These are phyloP conservation scores for Hesperophylax magnus DNA, from an alignment of 1,140 invertebrate species.

Conservation along the genomic window DNA sequence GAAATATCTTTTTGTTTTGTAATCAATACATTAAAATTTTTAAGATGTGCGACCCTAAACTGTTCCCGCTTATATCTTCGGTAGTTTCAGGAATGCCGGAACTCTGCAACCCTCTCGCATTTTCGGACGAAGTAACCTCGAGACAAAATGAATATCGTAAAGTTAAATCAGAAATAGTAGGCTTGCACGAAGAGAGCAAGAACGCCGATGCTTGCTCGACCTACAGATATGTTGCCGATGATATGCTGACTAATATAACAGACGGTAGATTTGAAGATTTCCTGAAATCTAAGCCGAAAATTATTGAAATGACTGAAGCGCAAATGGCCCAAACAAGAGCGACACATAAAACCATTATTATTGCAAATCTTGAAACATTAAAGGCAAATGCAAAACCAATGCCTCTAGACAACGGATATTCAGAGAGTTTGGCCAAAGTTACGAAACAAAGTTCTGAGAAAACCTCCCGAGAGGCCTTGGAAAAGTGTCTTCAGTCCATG, in stretches of 20 bases:
- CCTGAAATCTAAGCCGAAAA: slow-evolving; percentile 26
- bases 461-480: neutral
- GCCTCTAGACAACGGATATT: neutral
- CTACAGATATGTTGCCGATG: slow-evolving; percentile 21
- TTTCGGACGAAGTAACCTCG: neutral
- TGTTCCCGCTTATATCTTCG: slow-evolving; percentile 26
- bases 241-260: slow-evolving; percentile 45
- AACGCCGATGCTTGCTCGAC: neutral
- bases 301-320: slow-evolving; percentile 29
- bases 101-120: slow-evolving; percentile 12
- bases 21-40: no score
- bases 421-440: neutral
- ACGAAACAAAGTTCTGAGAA: slow-evolving; percentile 5
- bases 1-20: no score
- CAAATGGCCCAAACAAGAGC: neutral
- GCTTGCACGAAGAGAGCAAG: slow-evolving; percentile 3
- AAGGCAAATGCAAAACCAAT: neutral
- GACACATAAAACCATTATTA: neutral
- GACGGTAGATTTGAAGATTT: slow-evolving; percentile 45
- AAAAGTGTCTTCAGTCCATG: slow-evolving; percentile 27
- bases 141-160: neutral
- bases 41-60: neutral
- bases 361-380: neutral
- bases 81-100: slow-evolving; percentile 1
- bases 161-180: slow-evolving; percentile 16